Evolutionary conservation across 2,797 vertebrate species (phyloP), one percentile per base, ranked within the genome.

Genomic region (Echeneis naucrates): DNA sequence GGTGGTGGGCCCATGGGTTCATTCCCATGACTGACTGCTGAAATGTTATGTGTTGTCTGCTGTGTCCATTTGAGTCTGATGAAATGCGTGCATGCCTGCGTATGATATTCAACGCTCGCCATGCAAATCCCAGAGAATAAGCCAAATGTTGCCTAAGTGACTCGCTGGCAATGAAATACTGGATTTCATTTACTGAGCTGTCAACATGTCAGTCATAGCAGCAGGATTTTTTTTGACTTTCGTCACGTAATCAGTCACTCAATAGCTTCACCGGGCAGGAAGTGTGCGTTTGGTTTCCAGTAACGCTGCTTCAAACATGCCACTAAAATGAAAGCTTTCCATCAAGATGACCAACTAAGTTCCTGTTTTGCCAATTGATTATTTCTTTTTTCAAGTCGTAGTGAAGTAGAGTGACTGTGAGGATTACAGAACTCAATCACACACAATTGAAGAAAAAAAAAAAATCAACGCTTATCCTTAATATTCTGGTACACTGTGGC

Each of bases 241-340:
- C 68, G 87, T 89, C 84, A 87, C 75, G 76, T 81, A 78, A 82
- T 86, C 84, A 86, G 82, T 69, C 82, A 63, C 38, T 84, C 75
- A 66, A 35, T 68, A 57, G 68, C 72, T 77, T 51, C 72, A 48
- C 55, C 52, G 26, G 59, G 38, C 78, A 65, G 77, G 68, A 80
- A 60, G 40, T 55, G 35, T 57, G 69, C 56, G 50, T 65, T 76
- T 69, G 68, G 57, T 85, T 73, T 61, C 58, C 50, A 63, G 32
- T 65, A 71, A 66, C 21, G 57, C 52, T 57, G 48, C 65, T 81
- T 80, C 77, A 51, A 37, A 70, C 51, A 70, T 68, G 52, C 33
- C 30, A 27, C 52, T 47, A 23, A 69, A 81, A 62, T 23, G n/a
- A 70, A 66, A 56, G 81, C 75, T 70, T 61, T 64, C 74, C 45